Percentiles rank a stretch among this genome's conserved stretches.
Conservation (phyloP, 2,797 vertebrate genomes). For the Sebastes vulpes region DNA sequence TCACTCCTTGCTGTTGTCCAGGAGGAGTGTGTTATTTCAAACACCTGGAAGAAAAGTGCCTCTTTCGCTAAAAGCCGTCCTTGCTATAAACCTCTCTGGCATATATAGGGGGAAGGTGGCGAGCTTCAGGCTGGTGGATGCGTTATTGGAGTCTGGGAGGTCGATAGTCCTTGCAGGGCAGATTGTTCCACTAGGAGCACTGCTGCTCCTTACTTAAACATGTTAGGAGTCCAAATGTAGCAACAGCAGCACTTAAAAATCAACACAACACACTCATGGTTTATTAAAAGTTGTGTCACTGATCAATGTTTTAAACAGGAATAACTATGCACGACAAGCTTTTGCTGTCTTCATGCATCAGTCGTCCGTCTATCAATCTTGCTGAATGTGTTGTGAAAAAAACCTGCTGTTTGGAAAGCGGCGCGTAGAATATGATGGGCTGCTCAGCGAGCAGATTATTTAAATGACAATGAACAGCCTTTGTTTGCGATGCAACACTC, state of each 20-base stretch:
- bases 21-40: conserved; percentile 19
- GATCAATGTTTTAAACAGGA: conserved; percentile 16
- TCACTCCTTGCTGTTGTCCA: conserved; percentile 17
- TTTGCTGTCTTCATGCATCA: background rate
- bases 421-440: background rate
- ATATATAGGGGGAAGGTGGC: background rate
- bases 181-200: background rate
- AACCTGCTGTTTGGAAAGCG: conserved; percentile 9
- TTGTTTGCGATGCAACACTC: conserved; percentile 49
- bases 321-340: background rate
- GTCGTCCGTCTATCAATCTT: background rate
- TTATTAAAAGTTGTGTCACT: background rate
- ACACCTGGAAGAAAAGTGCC: conserved; percentile 36
- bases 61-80: background rate
- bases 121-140: conserved; percentile 39
- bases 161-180: conserved; percentile 28
- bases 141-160: conserved; percentile 41
- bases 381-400: background rate
- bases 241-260: background rate
- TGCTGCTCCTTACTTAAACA: background rate
- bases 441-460: conserved; percentile 54
- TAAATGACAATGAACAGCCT: conserved; percentile 35
- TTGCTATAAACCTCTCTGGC: conserved; percentile 30
- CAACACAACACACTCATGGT: background rate
- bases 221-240: background rate